Conservation (phyloP, 2,797 vertebrate species). For the Adelosebastes latens region DNA sequence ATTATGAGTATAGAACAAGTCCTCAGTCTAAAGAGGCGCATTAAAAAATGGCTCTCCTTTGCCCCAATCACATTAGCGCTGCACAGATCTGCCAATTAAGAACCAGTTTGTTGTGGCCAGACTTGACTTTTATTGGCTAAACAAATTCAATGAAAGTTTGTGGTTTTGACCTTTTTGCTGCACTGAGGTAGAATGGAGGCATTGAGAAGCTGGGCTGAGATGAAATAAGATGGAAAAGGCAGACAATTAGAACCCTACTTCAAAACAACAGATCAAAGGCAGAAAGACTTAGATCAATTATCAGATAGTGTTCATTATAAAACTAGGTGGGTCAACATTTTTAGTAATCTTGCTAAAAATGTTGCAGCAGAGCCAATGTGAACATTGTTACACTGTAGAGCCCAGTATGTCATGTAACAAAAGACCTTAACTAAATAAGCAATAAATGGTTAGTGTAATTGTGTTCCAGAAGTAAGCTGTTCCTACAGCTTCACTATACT, state of each 20-base stretch:
- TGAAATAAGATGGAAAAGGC: constrained; percentile 48
- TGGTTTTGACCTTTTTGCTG: constrained; percentile 82
- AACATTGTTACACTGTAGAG: not conserved
- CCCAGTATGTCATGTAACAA: not conserved
- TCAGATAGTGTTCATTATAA: constrained; percentile 8
- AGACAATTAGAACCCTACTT: constrained; percentile 25
- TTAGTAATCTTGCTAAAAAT: not conserved
- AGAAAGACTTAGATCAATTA: not conserved
- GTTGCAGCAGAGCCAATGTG: not conserved
- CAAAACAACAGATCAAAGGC: constrained; percentile 34
- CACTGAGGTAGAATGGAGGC: constrained; percentile 68
- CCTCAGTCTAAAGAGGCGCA: constrained; percentile 76
- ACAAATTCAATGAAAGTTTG: constrained; percentile 85
- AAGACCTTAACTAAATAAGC: not conserved
- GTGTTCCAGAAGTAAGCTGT: not conserved
- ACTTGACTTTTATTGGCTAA: constrained; percentile 83
- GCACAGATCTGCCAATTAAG: constrained; percentile 81
- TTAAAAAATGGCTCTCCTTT: constrained; percentile 67
- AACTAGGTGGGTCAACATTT: not conserved
- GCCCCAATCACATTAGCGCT: constrained; percentile 83
- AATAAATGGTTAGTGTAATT: not conserved
- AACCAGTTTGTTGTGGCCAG: constrained; percentile 68
- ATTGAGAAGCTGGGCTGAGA: constrained; percentile 47
- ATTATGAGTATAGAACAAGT: constrained; percentile 82
- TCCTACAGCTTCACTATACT: not conserved